Evolutionary conservation across 1,140 invertebrate genomes (phyloP).

Genomic region (Penaeus indicus): DNA sequence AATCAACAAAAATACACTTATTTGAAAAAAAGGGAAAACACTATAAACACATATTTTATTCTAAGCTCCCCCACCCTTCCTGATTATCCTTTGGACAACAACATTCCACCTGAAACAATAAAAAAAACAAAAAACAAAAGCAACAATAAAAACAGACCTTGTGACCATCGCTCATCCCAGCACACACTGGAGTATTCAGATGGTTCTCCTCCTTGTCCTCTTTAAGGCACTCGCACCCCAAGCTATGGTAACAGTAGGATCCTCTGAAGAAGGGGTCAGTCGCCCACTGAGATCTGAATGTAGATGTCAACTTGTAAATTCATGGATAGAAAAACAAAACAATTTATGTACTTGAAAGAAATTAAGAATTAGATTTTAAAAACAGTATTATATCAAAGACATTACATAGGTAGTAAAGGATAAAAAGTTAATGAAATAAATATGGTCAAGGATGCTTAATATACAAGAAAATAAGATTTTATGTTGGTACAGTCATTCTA

Average conservation of each 20-base stretch:
- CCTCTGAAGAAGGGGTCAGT: slow-evolving; percentile 77
- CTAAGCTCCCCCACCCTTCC: neutral
- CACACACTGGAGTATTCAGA: slow-evolving; percentile 35
- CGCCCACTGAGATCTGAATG: slow-evolving; percentile 77
- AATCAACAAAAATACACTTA: neutral
- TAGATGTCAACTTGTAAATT: too few species aligned
- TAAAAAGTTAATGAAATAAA: too few species aligned
- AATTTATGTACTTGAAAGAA: too few species aligned
- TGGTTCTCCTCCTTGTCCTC: slow-evolving; percentile 5
- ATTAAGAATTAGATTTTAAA: too few species aligned
- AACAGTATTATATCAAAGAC: too few species aligned
- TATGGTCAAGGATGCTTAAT: too few species aligned
- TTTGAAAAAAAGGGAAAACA: neutral
- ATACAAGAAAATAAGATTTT: too few species aligned
- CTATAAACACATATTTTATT: neutral
- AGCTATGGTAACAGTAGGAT: slow-evolving; percentile 77
- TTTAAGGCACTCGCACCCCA: slow-evolving; percentile 71
- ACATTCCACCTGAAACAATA: neutral
- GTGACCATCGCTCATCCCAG: neutral
- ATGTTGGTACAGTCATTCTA: too few species aligned
- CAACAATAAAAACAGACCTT: neutral
- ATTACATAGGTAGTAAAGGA: slow-evolving; percentile 42
- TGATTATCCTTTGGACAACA: neutral
- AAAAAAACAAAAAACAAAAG: neutral
- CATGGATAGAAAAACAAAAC: too few species aligned